phyloP scores from a whole-genome alignment of 2,888 invertebrate species.

The Nipponacmea schrenckii region DNA sequence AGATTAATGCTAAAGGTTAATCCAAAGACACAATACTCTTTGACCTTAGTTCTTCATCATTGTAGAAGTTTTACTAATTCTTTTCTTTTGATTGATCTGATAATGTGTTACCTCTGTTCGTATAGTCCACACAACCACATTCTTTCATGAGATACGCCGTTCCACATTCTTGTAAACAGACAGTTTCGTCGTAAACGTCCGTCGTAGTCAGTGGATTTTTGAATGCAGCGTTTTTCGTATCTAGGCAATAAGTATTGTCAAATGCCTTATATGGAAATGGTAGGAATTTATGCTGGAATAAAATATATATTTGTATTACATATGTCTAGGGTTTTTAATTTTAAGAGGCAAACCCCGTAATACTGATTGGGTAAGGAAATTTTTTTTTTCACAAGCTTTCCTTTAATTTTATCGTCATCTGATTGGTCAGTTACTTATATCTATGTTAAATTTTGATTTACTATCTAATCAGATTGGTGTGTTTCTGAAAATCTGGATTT shows the following conservation, averaged over 20 bases:
- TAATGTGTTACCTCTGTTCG: neutral
- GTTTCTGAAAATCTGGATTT: too few species aligned
- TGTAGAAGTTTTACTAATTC: too few species aligned
- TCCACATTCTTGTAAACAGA: neutral
- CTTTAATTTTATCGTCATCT: neutral
- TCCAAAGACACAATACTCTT: too few species aligned
- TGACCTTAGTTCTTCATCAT: too few species aligned
- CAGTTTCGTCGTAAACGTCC: neutral
- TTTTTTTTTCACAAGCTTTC: neutral
- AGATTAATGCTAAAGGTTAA: too few species aligned
- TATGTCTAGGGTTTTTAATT: too few species aligned
- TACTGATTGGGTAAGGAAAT: neutral
- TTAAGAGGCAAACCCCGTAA: too few species aligned
- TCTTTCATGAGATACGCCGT: neutral
- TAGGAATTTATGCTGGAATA: neutral
- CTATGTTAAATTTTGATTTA: too few species aligned
- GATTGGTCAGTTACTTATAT: neutral
- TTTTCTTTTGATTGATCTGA: too few species aligned
- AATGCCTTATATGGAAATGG: constrained; percentile 12
- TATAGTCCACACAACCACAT: neutral
- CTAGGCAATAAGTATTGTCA: constrained; percentile 7
- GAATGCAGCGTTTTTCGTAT: neutral
- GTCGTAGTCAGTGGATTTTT: neutral
- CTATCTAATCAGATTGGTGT: too few species aligned
- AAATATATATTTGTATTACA: too few species aligned